Percentiles rank a stretch among this genome's conserved stretches.
Evolutionary conservation across 2,113 vertebrate species (phyloP).

Genomic region (Vombatus ursinus): DNA sequence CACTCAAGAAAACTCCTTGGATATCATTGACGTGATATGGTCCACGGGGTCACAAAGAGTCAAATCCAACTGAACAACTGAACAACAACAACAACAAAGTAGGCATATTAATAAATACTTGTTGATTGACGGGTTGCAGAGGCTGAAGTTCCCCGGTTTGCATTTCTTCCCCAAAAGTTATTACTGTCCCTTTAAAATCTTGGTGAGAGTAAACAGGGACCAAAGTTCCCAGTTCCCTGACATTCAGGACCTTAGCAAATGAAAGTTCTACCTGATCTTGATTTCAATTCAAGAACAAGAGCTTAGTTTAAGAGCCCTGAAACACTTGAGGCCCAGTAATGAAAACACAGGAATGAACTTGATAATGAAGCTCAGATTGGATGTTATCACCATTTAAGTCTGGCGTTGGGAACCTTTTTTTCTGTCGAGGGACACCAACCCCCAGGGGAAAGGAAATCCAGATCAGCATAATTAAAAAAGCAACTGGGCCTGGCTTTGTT

Average conservation of each 20-base stretch:
- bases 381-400: background rate
- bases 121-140: background rate
- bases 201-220: background rate
- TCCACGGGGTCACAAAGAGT: background rate
- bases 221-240: background rate
- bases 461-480: background rate
- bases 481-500: slow-evolving; percentile 1
- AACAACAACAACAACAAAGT: background rate
- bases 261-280: background rate
- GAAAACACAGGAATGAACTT: background rate
- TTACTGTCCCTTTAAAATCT: background rate
- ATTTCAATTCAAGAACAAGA: background rate
- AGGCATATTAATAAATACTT: background rate
- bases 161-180: background rate
- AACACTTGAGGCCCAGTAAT: background rate
- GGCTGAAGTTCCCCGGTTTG: background rate
- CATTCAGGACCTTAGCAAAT: background rate
- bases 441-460: background rate
- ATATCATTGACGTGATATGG: background rate
- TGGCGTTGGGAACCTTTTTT: background rate
- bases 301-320: background rate
- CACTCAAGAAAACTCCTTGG: background rate
- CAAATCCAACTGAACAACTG: background rate
- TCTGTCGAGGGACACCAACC: background rate
- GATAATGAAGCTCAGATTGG: background rate